A percentile compares a stretch with the other conserved stretches of the same genome.
These are phyloP conservation scores for Siderastrea radians DNA, from an alignment of 92 coral and sea anemone genomes.

Conservation along the genomic window DNA sequence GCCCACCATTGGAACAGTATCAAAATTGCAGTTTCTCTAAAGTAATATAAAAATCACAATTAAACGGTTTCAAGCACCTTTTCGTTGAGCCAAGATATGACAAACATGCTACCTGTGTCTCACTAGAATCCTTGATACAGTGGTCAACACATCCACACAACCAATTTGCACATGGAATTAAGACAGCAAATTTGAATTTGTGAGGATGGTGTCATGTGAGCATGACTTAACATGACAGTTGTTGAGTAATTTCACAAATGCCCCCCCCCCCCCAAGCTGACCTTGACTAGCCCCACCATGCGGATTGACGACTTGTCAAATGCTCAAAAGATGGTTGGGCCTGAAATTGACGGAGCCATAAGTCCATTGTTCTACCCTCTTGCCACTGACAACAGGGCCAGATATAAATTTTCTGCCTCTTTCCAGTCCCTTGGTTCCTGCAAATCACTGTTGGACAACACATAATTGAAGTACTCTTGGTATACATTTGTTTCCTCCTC, in stretches of 20 bases:
- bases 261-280: neutral
- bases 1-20: neutral
- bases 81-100: neutral
- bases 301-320: slow-evolving; percentile 7
- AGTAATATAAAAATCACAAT: neutral
- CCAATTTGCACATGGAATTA: neutral
- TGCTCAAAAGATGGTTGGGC: neutral
- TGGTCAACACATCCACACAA: slow-evolving; percentile 6
- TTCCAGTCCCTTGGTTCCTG: slow-evolving; percentile 42
- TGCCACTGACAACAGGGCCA: slow-evolving; percentile 26
- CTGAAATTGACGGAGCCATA: neutral
- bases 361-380: slow-evolving; percentile 2
- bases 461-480: slow-evolving; percentile 69
- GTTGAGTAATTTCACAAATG: slow-evolving; percentile 1
- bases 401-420: slow-evolving; percentile 52
- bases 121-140: neutral
- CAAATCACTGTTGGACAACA: slow-evolving; percentile 36
- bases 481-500: slow-evolving; percentile 58
- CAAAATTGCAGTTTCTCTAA: slow-evolving; percentile 2
- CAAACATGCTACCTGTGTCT: neutral
- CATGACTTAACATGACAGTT: slow-evolving; percentile 3
- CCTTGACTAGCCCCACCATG: neutral
- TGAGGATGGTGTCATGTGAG: neutral
- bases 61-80: neutral
- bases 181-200: slow-evolving; percentile 1